Conservation (phyloP, 2,113 vertebrate species). For the Pteronura brasiliensis region DNA sequence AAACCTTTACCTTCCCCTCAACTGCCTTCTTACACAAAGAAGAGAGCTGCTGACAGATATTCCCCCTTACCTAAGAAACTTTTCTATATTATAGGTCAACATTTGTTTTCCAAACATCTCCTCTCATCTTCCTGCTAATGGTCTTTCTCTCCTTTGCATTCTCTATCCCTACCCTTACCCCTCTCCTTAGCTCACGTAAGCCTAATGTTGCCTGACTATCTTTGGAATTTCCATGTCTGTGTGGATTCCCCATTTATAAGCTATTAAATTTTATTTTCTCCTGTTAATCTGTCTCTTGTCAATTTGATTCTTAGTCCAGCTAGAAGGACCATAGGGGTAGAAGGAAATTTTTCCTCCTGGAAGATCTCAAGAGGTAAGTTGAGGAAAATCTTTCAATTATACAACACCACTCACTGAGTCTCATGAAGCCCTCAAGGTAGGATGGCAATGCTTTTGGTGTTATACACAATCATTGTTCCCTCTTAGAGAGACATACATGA, state of each 20-base stretch:
- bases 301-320: neutral
- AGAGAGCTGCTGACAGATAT: neutral
- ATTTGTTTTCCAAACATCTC: neutral
- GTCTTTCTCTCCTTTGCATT: neutral
- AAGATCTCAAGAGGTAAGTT: neutral
- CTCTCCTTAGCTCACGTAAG: neutral
- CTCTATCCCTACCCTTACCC: neutral
- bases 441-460: neutral
- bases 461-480: neutral
- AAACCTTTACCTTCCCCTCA: neutral
- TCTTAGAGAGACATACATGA: neutral
- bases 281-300: neutral
- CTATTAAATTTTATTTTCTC: neutral
- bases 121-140: neutral
- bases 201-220: neutral
- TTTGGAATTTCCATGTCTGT: neutral
- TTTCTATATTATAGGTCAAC: neutral
- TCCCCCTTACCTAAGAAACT: neutral
- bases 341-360: neutral
- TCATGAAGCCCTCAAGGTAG: neutral
- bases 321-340: neutral
- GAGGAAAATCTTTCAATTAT: neutral
- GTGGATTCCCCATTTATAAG: neutral
- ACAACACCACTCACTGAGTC: neutral
- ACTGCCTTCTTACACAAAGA: neutral